Conservation (phyloP, 2,113 vertebrate species). For the Seriola quinqueradiata region DNA sequence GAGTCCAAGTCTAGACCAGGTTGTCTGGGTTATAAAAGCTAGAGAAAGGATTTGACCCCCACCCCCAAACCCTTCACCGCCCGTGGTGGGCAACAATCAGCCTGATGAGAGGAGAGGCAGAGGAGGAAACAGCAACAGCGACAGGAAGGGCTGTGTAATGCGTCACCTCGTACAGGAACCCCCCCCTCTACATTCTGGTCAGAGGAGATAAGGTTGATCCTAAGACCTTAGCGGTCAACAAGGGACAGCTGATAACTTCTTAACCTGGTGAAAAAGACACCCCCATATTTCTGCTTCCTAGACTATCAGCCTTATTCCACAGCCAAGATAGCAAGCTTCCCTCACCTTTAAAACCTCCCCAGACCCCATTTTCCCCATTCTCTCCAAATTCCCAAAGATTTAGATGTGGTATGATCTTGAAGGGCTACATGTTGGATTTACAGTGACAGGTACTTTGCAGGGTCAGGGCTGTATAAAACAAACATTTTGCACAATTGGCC, state of each 20-base stretch:
- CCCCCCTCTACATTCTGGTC: constrained; percentile 83
- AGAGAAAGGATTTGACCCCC: constrained; percentile 50
- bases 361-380: constrained; percentile 7
- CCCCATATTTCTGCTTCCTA: constrained; percentile 32
- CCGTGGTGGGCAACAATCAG: constrained; percentile 86
- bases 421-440: constrained; percentile 52
- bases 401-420: constrained; percentile 65
- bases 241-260: constrained; percentile 81
- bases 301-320: constrained; percentile 16
- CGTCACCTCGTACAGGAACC: constrained; percentile 87
- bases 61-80: constrained; percentile 38
- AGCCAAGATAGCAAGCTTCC: constrained; percentile 30
- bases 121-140: constrained; percentile 86
- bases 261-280: constrained; percentile 71
- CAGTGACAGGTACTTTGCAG: constrained; percentile 66
- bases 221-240: constrained; percentile 78
- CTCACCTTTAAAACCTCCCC: constrained; percentile 5
- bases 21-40: constrained; percentile 43
- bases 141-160: constrained; percentile 88
- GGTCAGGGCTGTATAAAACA: constrained; percentile 67
- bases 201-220: constrained; percentile 87
- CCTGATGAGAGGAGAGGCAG: constrained; percentile 81
- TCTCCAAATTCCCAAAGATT: constrained; percentile 43
- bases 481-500: constrained; percentile 74
- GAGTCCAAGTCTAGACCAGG: constrained; percentile 24